Conservation (phyloP, 2,797 vertebrate species). For the Ctenochaetus hawaiiensis region DNA sequence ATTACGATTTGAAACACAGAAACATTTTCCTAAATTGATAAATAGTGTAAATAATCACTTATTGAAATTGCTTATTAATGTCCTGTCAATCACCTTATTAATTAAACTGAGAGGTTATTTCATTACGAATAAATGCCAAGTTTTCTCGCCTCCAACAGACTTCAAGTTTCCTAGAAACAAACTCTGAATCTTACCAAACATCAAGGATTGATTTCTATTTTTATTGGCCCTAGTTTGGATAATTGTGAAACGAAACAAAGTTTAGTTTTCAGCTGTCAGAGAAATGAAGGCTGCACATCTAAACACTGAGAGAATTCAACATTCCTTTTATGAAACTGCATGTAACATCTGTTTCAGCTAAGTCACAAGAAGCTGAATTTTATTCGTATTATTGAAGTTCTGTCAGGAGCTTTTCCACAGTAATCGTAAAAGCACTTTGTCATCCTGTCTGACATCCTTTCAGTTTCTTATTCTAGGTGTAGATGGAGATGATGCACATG, state of each 20-base stretch:
- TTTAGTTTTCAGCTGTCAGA: background rate
- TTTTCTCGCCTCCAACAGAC: background rate
- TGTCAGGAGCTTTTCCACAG: background rate
- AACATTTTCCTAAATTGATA: background rate
- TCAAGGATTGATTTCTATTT: background rate
- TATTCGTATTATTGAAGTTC: background rate
- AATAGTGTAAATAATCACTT: background rate
- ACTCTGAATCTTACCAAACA: background rate
- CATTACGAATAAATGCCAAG: background rate
- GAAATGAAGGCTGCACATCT: background rate
- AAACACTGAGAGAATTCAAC: conserved; percentile 13
- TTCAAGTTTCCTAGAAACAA: background rate
- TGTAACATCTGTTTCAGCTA: background rate
- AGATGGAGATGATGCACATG: background rate
- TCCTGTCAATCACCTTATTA: background rate
- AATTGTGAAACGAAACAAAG: background rate
- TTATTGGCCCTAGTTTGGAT: background rate
- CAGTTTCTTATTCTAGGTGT: no score
- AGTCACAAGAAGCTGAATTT: background rate
- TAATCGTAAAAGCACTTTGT: background rate
- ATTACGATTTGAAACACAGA: background rate
- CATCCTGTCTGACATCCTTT: no score
- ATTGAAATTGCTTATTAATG: background rate
- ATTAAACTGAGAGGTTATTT: background rate
- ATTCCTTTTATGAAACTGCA: background rate